Evolutionary conservation across 2,888 invertebrate genomes (phyloP).

Genomic region (Cremastinae sp.): DNA sequence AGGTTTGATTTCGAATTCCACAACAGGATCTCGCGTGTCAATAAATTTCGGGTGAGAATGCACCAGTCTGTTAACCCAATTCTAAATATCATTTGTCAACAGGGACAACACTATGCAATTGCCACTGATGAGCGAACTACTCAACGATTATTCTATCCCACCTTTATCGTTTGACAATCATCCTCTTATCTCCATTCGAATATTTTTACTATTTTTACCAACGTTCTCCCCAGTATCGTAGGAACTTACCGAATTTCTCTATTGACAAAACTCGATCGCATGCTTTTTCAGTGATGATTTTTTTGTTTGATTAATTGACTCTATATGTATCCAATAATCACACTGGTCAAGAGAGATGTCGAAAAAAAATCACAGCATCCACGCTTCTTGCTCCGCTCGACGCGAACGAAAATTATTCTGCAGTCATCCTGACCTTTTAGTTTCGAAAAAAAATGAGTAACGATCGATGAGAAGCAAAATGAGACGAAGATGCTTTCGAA

Average conservation of each 20-base stretch:
- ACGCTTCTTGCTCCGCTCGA: not conserved
- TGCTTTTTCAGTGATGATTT: not conserved
- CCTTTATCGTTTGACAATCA: slow-evolving; percentile 7
- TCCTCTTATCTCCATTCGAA: not conserved
- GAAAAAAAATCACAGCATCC: no score
- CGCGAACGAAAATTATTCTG: slow-evolving; percentile 2
- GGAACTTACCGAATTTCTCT: not conserved
- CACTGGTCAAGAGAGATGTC: no score
- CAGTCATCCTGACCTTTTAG: slow-evolving; percentile 30
- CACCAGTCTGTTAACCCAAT: slow-evolving; percentile 54
- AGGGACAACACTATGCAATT: slow-evolving; percentile 17
- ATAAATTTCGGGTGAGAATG: slow-evolving; percentile 47
- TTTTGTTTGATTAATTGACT: no score
- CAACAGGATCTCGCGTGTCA: slow-evolving; percentile 51
- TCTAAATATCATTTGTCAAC: slow-evolving; percentile 28
- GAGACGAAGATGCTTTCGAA: not conserved
- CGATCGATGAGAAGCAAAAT: not conserved
- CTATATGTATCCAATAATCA: no score
- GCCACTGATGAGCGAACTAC: slow-evolving; percentile 38
- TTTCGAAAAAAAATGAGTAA: not conserved
- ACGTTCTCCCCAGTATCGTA: no score
- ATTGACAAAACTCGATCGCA: not conserved
- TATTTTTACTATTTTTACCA: no score
- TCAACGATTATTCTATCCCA: slow-evolving; percentile 16
- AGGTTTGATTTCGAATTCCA: slow-evolving; percentile 45